Percentiles rank a stretch among this genome's conserved stretches.
Evolutionary conservation across 2,888 invertebrate genomes (phyloP).

Genomic region (Loripinus fragilis): DNA sequence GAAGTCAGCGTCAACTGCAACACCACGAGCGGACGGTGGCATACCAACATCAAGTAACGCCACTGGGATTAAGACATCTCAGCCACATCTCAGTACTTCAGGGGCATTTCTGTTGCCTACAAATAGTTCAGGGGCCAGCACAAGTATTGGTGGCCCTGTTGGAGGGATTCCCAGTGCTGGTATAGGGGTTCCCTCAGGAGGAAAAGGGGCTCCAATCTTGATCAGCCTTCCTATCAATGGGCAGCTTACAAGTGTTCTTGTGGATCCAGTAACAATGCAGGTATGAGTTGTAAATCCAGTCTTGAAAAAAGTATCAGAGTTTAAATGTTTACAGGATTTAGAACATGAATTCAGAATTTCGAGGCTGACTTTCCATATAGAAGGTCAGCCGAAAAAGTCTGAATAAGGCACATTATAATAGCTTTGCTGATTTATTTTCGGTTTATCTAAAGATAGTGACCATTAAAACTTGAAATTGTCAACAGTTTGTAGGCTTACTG

Average conservation of each 20-base stretch:
- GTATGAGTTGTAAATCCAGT: no score
- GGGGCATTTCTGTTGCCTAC: background rate
- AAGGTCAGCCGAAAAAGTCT: no score
- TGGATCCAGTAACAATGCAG: constrained; percentile 75
- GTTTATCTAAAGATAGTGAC: no score
- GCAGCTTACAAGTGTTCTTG: constrained; percentile 73
- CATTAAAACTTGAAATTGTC: no score
- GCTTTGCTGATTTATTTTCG: no score
- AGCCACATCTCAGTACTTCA: background rate
- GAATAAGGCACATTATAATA: no score
- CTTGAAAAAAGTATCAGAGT: no score
- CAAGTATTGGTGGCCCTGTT: background rate
- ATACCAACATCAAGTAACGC: background rate
- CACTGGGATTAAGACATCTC: background rate
- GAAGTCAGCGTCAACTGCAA: background rate
- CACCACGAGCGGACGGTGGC: background rate
- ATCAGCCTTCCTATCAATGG: constrained; percentile 75
- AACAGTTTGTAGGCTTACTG: no score
- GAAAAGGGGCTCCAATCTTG: constrained; percentile 74
- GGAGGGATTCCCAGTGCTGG: constrained; percentile 17
- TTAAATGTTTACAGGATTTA: no score
- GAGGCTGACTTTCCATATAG: no score
- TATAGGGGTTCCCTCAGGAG: constrained; percentile 30
- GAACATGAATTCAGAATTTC: no score
- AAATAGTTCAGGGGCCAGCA: background rate